These are phyloP conservation scores for Thalpophila matura DNA, from an alignment of 2,888 invertebrate species.

Conservation along the genomic window DNA sequence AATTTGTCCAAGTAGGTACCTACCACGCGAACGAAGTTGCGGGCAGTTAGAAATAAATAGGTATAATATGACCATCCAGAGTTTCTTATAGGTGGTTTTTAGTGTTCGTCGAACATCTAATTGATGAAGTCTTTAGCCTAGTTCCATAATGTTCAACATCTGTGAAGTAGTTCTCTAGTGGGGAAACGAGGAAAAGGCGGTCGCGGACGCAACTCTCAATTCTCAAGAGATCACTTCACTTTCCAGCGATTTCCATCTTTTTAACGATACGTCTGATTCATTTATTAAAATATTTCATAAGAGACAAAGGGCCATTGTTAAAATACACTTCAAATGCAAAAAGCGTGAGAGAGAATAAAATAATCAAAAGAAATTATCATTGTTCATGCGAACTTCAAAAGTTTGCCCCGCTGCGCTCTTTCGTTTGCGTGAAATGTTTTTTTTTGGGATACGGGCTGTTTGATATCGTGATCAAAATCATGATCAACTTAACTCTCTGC, in stretches of 20 bases:
- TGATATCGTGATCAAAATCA: background rate
- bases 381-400: constrained; percentile 4
- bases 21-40: too few species aligned
- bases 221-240: constrained; percentile 18
- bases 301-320: background rate
- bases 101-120: too few species aligned
- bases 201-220: constrained; percentile 16
- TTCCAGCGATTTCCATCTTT: constrained; percentile 2
- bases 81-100: too few species aligned
- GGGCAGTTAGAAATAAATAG: too few species aligned
- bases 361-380: constrained; percentile 1
- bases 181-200: constrained; percentile 36
- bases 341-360: background rate
- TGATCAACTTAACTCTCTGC: background rate
- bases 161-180: constrained; percentile 15
- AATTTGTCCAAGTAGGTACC: too few species aligned
- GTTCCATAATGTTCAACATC: constrained; percentile 15
- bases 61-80: too few species aligned
- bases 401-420: background rate
- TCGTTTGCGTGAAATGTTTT: constrained; percentile 8
- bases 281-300: constrained; percentile 4
- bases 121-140: too few species aligned
- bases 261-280: background rate
- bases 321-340: background rate
- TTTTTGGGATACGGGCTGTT: background rate